Evolutionary conservation across 2,113 vertebrate species (phyloP).

Genomic region (Nothobranchius furzeri): DNA sequence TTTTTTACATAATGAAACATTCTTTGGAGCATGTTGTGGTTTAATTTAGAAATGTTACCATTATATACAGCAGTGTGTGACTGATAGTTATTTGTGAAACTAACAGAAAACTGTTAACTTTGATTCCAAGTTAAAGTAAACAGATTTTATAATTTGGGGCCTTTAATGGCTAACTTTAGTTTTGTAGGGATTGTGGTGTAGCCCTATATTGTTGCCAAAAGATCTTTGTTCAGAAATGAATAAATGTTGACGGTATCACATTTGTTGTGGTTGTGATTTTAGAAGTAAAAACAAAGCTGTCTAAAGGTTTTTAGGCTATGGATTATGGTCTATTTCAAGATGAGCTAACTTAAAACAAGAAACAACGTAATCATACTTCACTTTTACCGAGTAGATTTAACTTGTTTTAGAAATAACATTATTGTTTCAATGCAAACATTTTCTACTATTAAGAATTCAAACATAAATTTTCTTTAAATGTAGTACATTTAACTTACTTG

Average conservation of each 20-base stretch:
- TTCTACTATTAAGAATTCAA: constrained; percentile 1
- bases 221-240: neutral
- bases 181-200: neutral
- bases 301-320: neutral
- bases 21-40: neutral
- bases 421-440: neutral
- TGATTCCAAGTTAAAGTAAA: neutral
- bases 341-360: constrained; percentile 1
- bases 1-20: neutral
- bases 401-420: neutral
- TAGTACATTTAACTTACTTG: constrained; percentile 5
- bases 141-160: too few relatives aligned
- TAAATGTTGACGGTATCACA: neutral
- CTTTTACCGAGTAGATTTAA: constrained; percentile 1
- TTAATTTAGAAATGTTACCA: neutral
- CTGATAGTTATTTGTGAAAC: neutral
- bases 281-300: neutral
- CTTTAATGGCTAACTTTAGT: neutral
- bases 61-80: neutral
- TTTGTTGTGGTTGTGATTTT: neutral
- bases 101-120: neutral
- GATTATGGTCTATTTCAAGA: constrained; percentile 1
- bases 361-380: neutral
- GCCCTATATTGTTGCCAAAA: neutral
- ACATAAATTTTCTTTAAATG: neutral